Evolutionary conservation across 2,797 vertebrate species (phyloP), one percentile per base, ranked within the genome.

Genomic region (Phataginus tetradactyla): DNA sequence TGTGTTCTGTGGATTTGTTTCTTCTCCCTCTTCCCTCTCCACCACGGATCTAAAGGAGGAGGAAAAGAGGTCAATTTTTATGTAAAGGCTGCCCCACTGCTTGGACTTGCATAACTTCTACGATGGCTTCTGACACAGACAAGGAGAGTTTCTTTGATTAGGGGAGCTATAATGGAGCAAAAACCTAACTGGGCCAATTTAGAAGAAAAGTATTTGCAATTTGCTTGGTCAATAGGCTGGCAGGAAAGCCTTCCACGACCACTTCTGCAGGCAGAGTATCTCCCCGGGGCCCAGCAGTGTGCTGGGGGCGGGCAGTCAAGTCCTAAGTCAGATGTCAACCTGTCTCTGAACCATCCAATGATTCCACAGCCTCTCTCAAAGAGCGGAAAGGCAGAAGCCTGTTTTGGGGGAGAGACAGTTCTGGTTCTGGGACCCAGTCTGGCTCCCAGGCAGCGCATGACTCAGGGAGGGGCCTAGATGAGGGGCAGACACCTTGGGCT

Each of bases 31-130:
- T 79, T 97, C 97, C 86, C 84, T 96, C 95, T 97, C 90, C 69
- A 94, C 96, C 96, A 96, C 61, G 83, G 97, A 92, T 92, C 98
- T 98, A 80, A 90, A 97, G 59, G 45, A 97, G 95, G 84, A 74
- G 66, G 97, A 93, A 93, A 10, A 71, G 83, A 97, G 89, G 84
- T 96, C 93, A 97, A 71, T 96, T 90, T 95, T 87, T 37, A 15
- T 6, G 37, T 23, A 4, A 25, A 49, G 80, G 45, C 75, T 6
- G 71, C 18, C n/a, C 4, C 5, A 2, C 5, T 7, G 85, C 68
- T 20, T 1, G 7, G 10, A 12, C 79, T 13, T 37, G 51, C 68
- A 5, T 27, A 1, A 13, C 32, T 13, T 21, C 74, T 10, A 27
- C 1, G 2, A 14, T 1, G 72, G 49, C 77, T 72, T 86, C 66